Percentiles rank a stretch among this genome's conserved stretches.
These are phyloP conservation scores for Steinernema khuongi DNA, from an alignment of 1,140 invertebrate species.

Conservation along the genomic window DNA sequence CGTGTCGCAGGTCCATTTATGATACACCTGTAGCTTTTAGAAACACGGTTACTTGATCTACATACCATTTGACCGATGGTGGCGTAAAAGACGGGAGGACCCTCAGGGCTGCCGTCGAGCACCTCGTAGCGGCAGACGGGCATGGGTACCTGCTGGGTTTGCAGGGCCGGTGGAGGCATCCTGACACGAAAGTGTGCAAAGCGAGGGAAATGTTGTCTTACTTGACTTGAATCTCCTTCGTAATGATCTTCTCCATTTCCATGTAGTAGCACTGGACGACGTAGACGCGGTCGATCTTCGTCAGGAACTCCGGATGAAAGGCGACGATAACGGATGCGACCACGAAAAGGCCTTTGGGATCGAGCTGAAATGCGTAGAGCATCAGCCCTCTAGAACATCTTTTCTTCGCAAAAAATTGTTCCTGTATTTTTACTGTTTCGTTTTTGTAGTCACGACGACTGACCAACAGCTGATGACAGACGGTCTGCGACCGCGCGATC, in stretches of 20 bases:
- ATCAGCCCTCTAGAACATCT: slow-evolving; percentile 11
- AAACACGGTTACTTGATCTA: not conserved
- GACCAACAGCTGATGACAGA: too few relatives aligned
- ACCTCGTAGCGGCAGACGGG: slow-evolving; percentile 56
- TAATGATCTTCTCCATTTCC: slow-evolving; percentile 53
- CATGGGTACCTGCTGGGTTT: slow-evolving; percentile 57
- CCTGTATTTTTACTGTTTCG: slow-evolving; percentile 5
- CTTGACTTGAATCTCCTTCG: slow-evolving; percentile 49
- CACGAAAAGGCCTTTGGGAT: slow-evolving; percentile 51
- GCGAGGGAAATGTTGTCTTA: slow-evolving; percentile 23
- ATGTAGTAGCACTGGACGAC: slow-evolving; percentile 57
- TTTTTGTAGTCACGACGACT: too few relatives aligned
- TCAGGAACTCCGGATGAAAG: slow-evolving; percentile 55
- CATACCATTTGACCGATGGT: slow-evolving; percentile 56
- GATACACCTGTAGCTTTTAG: slow-evolving; percentile 38
- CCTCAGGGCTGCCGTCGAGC: slow-evolving; percentile 48
- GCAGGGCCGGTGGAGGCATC: slow-evolving; percentile 48
- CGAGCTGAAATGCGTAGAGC: slow-evolving; percentile 33
- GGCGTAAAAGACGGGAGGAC: slow-evolving; percentile 55
- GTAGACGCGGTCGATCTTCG: slow-evolving; percentile 54
- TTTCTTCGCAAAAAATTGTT: slow-evolving; percentile 22
- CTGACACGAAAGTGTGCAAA: too few relatives aligned
- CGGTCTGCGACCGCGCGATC: not conserved
- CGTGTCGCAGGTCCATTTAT: slow-evolving; percentile 58
- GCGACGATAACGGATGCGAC: slow-evolving; percentile 47